Conservation (phyloP, 1,140 invertebrate species). For the Drosophila rufa region DNA sequence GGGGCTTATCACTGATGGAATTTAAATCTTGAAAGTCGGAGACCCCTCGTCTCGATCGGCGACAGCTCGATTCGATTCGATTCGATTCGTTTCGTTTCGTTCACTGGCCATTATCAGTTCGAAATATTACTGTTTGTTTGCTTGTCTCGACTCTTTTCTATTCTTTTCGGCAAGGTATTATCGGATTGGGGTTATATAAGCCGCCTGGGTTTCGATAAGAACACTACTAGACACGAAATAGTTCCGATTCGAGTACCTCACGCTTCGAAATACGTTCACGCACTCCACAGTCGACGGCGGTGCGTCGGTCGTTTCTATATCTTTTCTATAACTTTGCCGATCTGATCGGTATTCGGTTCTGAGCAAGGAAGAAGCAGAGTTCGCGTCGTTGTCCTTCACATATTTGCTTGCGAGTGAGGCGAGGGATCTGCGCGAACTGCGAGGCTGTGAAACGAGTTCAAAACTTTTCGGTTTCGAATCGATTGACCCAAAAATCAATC, state of each 20-base stretch:
- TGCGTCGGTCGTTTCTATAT: constrained; percentile 48
- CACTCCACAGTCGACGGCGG: constrained; percentile 68
- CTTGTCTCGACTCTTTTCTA: constrained; percentile 17
- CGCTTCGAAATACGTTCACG: constrained; percentile 77
- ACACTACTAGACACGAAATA: constrained; percentile 16
- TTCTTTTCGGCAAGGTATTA: constrained; percentile 15
- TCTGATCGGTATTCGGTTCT: constrained; percentile 53
- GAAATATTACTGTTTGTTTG: constrained; percentile 13
- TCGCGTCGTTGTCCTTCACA: constrained; percentile 81
- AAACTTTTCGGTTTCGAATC: constrained; percentile 81
- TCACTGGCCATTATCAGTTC: constrained; percentile 40
- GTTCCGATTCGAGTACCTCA: constrained; percentile 65
- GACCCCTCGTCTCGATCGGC: constrained; percentile 23
- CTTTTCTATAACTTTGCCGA: constrained; percentile 38
- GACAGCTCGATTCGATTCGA: constrained; percentile 5
- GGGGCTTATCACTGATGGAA: constrained; percentile 33
- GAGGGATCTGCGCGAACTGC: constrained; percentile 67
- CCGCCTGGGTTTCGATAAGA: constrained; percentile 16
- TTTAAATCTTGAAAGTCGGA: constrained; percentile 20
- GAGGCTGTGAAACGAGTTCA: constrained; percentile 74
- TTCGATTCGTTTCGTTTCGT: background rate
- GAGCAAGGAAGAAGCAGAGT: constrained; percentile 57
- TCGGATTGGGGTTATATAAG: constrained; percentile 43
- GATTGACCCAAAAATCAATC: constrained; percentile 78
- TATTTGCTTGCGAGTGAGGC: constrained; percentile 78